Conservation (phyloP, 2,797 vertebrate species). For the Gallinago nigripennis region DNA sequence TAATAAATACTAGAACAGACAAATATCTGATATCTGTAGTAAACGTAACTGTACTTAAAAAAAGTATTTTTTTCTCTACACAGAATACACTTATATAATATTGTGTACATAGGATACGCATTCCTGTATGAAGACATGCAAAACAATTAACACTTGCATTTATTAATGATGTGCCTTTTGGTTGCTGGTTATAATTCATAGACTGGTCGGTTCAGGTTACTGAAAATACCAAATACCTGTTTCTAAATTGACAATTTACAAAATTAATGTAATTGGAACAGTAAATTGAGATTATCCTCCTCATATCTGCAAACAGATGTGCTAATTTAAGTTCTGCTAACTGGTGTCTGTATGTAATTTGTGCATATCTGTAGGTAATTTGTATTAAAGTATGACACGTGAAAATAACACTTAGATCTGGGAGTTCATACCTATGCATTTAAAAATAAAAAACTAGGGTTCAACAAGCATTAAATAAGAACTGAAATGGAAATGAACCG, state of each 20-base stretch:
- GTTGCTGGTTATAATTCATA: neutral
- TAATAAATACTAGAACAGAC: neutral
- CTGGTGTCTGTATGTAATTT: neutral
- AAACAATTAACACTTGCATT: neutral
- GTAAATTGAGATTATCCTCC: neutral
- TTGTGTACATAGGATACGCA: neutral
- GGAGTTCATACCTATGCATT: neutral
- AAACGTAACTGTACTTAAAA: neutral
- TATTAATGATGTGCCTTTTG: neutral
- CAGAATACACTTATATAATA: neutral
- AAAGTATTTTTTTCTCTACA: neutral
- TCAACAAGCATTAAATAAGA: neutral
- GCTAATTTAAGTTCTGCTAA: neutral
- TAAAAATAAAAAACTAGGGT: neutral
- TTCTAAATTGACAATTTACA: neutral
- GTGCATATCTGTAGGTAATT: neutral
- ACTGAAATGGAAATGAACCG: neutral
- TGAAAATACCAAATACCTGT: neutral
- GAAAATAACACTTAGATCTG: neutral
- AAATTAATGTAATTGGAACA: neutral
- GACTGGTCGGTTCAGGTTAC: neutral
- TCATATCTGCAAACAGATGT: neutral
- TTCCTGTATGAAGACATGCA: neutral
- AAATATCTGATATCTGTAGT: neutral
- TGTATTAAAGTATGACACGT: neutral